Base-by-base conservation (phyloP, 2,888 invertebrate genomes). In the Amiota mariae region DNA sequence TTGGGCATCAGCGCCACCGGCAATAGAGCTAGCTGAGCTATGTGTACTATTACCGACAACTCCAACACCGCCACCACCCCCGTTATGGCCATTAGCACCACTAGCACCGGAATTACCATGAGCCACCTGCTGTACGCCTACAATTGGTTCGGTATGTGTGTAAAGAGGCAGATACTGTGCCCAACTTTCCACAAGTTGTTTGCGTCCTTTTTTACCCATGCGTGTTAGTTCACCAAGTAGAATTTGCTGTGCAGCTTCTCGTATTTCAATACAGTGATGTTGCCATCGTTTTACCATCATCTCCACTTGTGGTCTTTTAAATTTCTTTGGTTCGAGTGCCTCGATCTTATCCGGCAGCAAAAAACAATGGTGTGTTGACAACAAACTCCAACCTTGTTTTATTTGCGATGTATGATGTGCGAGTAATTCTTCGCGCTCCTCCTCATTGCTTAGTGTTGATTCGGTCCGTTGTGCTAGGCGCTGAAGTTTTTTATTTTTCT, bases 271-370 rank as follows among this genome's bases (percentile, higher is more conserved):
- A 89, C 99, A 99, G 82, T 98, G 96, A 91, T 99, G 99, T 89
- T 99, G 99, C 99, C 99, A 99, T 76, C 98, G 92, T 18, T 98
- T 94, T 0, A 98, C 99, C 92, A 99, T 92, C 94, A 98, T 96
- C 90, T 99, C 99, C 6, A 99, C 97, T 90, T 97, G 96, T 0
- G 98, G 98, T n/a, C 97, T 93, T 88, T 98, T 97, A 90, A 97
- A 98, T 76, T 93, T 93, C 88, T 86, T 88, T 49, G 89, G 89
- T 73, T 89, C 89, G 15, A 90, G 76, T 0, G 93, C 92, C 0
- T 94, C 93, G 10, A 98, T 95, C 89, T 97, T 96, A 84, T 99
- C 98, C 0, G 99, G 98, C 75, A 99, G 91, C 66, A 98, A 92
- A 46, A 99, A 97, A 86, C 98, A 98, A 90, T 99, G 99, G 67